Conservation (phyloP, 1,140 invertebrate species). For the Ephestia elutella region DNA sequence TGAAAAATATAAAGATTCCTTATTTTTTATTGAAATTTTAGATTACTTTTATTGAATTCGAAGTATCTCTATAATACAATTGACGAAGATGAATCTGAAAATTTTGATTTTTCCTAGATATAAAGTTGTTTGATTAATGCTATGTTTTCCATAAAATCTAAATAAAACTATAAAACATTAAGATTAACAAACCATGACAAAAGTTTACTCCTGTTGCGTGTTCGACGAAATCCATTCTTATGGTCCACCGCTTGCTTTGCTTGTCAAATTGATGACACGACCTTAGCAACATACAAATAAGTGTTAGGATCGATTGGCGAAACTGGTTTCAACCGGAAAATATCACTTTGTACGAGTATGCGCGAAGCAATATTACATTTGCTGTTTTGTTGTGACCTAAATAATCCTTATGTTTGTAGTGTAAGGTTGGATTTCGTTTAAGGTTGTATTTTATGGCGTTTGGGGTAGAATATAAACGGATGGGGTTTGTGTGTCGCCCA, state of each 20-base stretch:
- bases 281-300: conserved; percentile 8
- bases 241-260: conserved; percentile 8
- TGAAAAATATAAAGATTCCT: neutral
- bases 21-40: too few species aligned
- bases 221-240: conserved; percentile 53
- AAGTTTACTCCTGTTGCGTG: conserved; percentile 64
- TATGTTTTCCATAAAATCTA: conserved; percentile 6
- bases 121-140: neutral
- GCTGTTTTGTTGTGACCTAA: neutral
- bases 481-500: conserved; percentile 30
- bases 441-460: conserved; percentile 41
- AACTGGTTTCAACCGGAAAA: conserved; percentile 13
- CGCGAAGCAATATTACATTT: conserved; percentile 9
- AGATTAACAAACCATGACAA: conserved; percentile 61
- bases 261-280: neutral
- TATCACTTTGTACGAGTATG: conserved; percentile 17
- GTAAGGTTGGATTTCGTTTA: conserved; percentile 40
- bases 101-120: too few species aligned
- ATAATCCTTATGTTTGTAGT: conserved; percentile 35
- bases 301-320: conserved; percentile 8
- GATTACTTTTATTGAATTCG: too few species aligned
- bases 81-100: too few species aligned
- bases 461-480: neutral
- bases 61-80: too few species aligned
- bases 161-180: conserved; percentile 47